phyloP scores from a whole-genome alignment of 2,888 invertebrate species.

The Ypsolopha sequella region DNA sequence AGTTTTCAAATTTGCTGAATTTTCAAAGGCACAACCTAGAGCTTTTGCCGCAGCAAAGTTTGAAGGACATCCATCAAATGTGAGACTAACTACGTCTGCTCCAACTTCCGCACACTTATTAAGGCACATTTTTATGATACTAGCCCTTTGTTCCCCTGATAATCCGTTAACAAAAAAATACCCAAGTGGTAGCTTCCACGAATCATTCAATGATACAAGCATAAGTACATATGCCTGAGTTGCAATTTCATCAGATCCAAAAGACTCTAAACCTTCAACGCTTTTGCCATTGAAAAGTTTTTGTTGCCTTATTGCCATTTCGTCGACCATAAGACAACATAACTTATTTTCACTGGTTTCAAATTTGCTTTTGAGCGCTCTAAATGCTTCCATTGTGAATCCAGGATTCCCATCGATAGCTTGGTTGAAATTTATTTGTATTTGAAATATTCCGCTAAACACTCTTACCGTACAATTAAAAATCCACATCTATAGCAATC shows the following conservation, averaged over 20 bases:
- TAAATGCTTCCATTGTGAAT: not conserved
- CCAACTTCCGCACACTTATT: slow-evolving; percentile 2
- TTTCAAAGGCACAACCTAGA: not conserved
- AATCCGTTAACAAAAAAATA: slow-evolving; percentile 5
- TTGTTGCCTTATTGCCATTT: slow-evolving; percentile 6
- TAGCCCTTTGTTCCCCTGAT: not conserved
- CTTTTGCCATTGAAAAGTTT: slow-evolving; percentile 2
- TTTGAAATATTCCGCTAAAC: no score
- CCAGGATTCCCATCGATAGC: no score
- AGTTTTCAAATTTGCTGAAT: not conserved
- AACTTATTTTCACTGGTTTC: not conserved
- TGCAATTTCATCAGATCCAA: slow-evolving; percentile 2
- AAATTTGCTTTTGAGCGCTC: not conserved
- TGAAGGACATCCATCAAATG: not conserved
- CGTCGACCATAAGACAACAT: slow-evolving; percentile 4
- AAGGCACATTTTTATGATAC: slow-evolving; percentile 1
- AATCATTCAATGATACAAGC: slow-evolving; percentile 1
- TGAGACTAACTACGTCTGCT: slow-evolving; percentile 1
- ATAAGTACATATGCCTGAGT: slow-evolving; percentile 6
- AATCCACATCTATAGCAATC: no score
- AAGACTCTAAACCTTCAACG: slow-evolving; percentile 3
- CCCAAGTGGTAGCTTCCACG: slow-evolving; percentile 1
- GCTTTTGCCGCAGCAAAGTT: not conserved
- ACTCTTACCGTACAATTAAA: no score
- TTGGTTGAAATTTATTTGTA: no score